Percentiles rank a stretch among this genome's conserved stretches.
Conservation (phyloP, 2,888 invertebrate genomes). For the Ormyrus thymus region DNA sequence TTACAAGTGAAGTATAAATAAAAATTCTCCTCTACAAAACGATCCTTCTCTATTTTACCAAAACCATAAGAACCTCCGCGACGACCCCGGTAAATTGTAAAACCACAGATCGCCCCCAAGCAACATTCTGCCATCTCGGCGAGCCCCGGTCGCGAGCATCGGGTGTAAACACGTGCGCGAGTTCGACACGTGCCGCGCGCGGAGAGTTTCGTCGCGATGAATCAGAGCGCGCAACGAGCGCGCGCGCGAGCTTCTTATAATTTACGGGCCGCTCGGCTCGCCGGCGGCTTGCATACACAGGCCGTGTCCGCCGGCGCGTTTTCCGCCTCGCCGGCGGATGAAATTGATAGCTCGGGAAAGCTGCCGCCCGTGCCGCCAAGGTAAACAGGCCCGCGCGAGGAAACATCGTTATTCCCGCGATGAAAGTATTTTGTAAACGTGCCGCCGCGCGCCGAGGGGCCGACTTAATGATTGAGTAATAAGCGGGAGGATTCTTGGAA, state of each 20-base stretch:
- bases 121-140: too few species aligned
- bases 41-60: too few species aligned
- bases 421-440: background rate
- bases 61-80: too few species aligned
- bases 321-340: constrained; percentile 6
- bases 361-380: background rate
- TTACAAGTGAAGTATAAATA: too few species aligned
- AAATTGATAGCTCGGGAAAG: constrained; percentile 31
- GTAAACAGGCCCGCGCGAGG: constrained; percentile 1
- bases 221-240: background rate
- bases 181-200: too few species aligned
- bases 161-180: too few species aligned
- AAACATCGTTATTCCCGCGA: background rate
- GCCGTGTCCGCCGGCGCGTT: background rate
- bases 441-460: background rate
- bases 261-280: constrained; percentile 31
- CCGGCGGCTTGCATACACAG: background rate
- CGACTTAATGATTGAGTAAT: background rate
- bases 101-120: too few species aligned
- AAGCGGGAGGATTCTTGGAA: too few species aligned
- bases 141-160: too few species aligned
- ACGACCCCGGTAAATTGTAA: too few species aligned
- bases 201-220: too few species aligned
- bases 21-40: too few species aligned
- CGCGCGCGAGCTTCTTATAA: constrained; percentile 42